Percentiles rank a stretch among this genome's conserved stretches.
Conservation (phyloP, 2,888 invertebrate genomes). For the Lamellibrachia columna region DNA sequence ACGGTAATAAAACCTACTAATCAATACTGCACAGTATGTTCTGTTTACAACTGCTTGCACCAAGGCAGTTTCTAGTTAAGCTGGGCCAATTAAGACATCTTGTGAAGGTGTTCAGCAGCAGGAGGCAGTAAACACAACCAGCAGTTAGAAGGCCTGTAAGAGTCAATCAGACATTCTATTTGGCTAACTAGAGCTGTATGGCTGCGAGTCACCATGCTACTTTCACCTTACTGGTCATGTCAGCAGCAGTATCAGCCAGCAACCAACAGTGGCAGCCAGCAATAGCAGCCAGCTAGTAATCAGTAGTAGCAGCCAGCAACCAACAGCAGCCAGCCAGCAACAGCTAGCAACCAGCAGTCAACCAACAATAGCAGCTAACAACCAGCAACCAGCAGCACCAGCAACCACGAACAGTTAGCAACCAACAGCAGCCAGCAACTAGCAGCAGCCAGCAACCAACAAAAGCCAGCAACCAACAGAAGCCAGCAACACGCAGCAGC, state of each 20-base stretch:
- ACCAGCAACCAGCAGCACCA: too few relatives aligned
- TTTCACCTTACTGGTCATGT: background rate
- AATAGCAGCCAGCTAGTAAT: too few relatives aligned
- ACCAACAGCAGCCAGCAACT: too few relatives aligned
- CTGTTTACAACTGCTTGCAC: background rate
- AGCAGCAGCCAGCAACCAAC: background rate
- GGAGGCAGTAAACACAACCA: background rate
- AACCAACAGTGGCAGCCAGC: too few relatives aligned
- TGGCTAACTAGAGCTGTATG: background rate
- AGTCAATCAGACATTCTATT: background rate
- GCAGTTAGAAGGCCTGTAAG: background rate
- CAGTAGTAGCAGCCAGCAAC: too few relatives aligned
- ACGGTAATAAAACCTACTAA: background rate
- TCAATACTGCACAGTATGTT: background rate
- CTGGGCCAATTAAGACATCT: background rate
- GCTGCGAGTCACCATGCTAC: background rate
- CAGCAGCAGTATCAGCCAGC: too few relatives aligned
- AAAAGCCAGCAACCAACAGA: background rate
- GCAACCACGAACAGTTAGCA: too few relatives aligned
- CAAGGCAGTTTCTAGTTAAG: background rate
- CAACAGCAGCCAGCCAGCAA: too few relatives aligned
- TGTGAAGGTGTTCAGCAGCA: background rate
- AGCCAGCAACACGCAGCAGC: background rate
- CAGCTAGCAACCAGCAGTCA: too few relatives aligned
- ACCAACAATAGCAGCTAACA: too few relatives aligned